phyloP scores from a whole-genome alignment of 1,140 invertebrate genomes.

The Danaus plexippus region DNA sequence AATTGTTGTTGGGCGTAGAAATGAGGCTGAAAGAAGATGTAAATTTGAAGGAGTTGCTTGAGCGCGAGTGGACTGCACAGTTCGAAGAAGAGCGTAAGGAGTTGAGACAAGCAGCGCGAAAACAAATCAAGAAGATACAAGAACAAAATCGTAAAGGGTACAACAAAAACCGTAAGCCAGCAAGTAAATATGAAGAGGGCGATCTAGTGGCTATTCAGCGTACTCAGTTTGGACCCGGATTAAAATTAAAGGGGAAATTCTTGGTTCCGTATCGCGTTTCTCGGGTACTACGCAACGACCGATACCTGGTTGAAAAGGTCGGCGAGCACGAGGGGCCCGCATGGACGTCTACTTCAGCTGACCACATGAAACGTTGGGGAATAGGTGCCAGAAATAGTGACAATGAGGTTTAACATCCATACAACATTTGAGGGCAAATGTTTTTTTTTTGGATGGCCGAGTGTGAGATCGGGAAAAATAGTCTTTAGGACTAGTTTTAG shows the following conservation, averaged over 20 bases:
- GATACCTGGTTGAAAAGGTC: slow-evolving; percentile 24
- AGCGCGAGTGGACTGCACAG: no score
- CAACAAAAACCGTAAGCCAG: slow-evolving; percentile 33
- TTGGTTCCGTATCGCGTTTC: slow-evolving; percentile 47
- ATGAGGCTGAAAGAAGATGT: slow-evolving; percentile 34
- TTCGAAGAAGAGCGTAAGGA: slow-evolving; percentile 24
- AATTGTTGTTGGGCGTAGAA: slow-evolving; percentile 37
- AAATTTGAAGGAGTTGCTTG: no score
- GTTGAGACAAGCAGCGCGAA: slow-evolving; percentile 23
- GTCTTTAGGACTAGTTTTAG: no score
- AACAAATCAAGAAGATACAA: slow-evolving; percentile 42
- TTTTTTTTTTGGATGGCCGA: no score
- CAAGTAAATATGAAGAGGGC: slow-evolving; percentile 27
- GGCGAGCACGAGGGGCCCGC: slow-evolving; percentile 15
- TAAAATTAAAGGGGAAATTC: slow-evolving; percentile 46
- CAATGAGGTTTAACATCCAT: no score
- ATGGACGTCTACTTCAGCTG: slow-evolving; percentile 13
- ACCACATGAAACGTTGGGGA: slow-evolving; percentile 22
- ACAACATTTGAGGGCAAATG: no score
- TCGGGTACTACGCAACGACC: slow-evolving; percentile 24
- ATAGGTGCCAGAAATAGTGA: no score
- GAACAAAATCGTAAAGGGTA: slow-evolving; percentile 35
- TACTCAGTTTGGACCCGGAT: slow-evolving; percentile 40
- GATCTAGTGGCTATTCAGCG: slow-evolving; percentile 56
- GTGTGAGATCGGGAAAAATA: no score